Percentiles rank a stretch among this genome's conserved stretches.
These are phyloP conservation scores for Hydrotaea cyrtoneurina DNA, from an alignment of 2,888 invertebrate genomes.

Conservation along the genomic window DNA sequence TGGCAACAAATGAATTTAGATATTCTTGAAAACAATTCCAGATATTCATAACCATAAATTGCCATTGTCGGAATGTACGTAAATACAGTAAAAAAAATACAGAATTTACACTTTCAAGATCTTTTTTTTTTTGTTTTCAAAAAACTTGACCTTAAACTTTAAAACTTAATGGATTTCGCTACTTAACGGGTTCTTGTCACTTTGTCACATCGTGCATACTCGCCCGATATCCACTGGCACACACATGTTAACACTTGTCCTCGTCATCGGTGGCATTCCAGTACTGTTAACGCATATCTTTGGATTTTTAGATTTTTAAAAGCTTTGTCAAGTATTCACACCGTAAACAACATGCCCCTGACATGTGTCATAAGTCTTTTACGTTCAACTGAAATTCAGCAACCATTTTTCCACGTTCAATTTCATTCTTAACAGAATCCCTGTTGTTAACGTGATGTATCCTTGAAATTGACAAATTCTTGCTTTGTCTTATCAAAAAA, in stretches of 20 bases:
- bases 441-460: background rate
- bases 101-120: background rate
- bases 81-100: background rate
- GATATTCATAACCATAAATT: background rate
- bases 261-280: background rate
- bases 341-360: background rate
- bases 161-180: slow-evolving; percentile 50
- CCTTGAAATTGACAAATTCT: background rate
- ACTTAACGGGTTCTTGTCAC: slow-evolving; percentile 44
- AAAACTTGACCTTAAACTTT: slow-evolving; percentile 59
- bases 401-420: background rate
- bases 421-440: background rate
- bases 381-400: slow-evolving; percentile 35
- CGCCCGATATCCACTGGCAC: background rate
- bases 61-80: background rate
- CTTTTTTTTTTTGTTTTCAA: background rate
- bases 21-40: background rate
- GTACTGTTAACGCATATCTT: background rate
- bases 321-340: slow-evolving; percentile 16
- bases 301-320: background rate
- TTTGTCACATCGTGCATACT: background rate
- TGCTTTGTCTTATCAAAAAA: background rate
- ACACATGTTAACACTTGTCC: slow-evolving; percentile 29
- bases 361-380: slow-evolving; percentile 62
- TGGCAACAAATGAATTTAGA: no score